Evolutionary conservation across 2,888 invertebrate genomes (phyloP).

Genomic region (Ypsolopha sequella): DNA sequence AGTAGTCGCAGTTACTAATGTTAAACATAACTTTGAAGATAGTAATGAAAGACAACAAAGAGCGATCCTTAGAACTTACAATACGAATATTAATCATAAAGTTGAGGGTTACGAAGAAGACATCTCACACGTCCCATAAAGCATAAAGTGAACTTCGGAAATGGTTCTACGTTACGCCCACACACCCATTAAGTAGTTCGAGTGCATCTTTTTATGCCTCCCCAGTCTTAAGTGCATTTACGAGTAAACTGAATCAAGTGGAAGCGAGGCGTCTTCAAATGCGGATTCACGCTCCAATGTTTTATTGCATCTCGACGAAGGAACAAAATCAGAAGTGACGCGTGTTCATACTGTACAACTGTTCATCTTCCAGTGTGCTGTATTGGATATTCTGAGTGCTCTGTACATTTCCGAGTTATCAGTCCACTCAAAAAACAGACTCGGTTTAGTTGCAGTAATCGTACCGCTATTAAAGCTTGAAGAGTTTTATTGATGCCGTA

Average conservation of each 20-base stretch:
- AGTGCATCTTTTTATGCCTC: slow-evolving; percentile 58
- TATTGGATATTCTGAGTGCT: neutral
- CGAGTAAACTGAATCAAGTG: slow-evolving; percentile 35
- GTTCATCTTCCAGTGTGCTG: neutral
- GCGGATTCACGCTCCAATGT: slow-evolving; percentile 33
- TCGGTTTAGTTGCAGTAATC: slow-evolving; percentile 11
- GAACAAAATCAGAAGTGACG: slow-evolving; percentile 30
- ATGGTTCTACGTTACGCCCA: slow-evolving; percentile 33
- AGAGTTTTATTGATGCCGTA: slow-evolving; percentile 26
- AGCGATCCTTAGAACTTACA: neutral
- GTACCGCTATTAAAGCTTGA: slow-evolving; percentile 9
- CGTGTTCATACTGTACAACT: slow-evolving; percentile 2
- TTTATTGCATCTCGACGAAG: slow-evolving; percentile 25
- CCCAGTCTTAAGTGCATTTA: slow-evolving; percentile 59
- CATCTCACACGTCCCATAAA: slow-evolving; percentile 16
- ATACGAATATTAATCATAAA: slow-evolving; percentile 2
- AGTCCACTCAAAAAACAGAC: slow-evolving; percentile 43
- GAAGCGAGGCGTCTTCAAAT: slow-evolving; percentile 24
- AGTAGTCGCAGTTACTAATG: too few relatives aligned
- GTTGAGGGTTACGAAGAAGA: slow-evolving; percentile 2
- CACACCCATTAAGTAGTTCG: slow-evolving; percentile 52
- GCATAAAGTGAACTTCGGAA: slow-evolving; percentile 29
- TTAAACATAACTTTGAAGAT: neutral
- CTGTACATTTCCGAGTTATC: slow-evolving; percentile 26
- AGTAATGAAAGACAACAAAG: neutral